Evolutionary conservation across 2,113 vertebrate genomes (phyloP).

Genomic region (Gallinago paraguaiae): DNA sequence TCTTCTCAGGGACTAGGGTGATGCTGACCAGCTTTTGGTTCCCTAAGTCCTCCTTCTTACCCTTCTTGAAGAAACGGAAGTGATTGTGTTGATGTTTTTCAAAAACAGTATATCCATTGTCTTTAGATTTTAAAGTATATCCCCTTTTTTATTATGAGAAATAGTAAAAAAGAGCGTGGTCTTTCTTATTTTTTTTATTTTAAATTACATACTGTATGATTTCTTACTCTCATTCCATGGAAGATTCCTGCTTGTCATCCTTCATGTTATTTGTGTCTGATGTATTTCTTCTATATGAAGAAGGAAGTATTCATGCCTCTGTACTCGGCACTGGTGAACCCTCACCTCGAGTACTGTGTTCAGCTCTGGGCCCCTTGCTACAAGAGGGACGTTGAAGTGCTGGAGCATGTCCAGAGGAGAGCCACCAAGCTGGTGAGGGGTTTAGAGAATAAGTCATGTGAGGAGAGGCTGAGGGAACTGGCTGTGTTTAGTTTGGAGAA

Average conservation of each 20-base stretch:
- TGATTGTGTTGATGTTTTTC: neutral
- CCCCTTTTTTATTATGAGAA: neutral
- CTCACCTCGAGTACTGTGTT: too few species aligned
- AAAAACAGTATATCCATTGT: neutral
- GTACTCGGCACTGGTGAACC: too few species aligned
- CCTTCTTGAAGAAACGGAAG: neutral
- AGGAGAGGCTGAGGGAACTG: too few species aligned
- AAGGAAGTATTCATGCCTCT: too few species aligned
- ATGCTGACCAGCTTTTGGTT: neutral
- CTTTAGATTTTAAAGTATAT: neutral
- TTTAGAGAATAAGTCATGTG: too few species aligned
- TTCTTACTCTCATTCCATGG: neutral
- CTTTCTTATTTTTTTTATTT: neutral
- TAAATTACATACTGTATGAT: neutral
- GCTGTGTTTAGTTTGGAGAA: too few species aligned
- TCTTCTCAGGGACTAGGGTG: too few species aligned
- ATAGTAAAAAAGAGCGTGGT: neutral
- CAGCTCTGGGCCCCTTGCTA: too few species aligned
- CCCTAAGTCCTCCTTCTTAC: neutral
- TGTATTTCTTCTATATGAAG: neutral
- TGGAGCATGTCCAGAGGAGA: too few species aligned
- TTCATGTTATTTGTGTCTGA: neutral
- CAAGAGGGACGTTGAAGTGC: too few species aligned
- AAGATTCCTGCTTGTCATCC: neutral
- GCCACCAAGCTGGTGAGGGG: too few species aligned